Evolutionary conservation across 1,140 invertebrate species (phyloP).

Genomic region (Drosophila melanica): DNA sequence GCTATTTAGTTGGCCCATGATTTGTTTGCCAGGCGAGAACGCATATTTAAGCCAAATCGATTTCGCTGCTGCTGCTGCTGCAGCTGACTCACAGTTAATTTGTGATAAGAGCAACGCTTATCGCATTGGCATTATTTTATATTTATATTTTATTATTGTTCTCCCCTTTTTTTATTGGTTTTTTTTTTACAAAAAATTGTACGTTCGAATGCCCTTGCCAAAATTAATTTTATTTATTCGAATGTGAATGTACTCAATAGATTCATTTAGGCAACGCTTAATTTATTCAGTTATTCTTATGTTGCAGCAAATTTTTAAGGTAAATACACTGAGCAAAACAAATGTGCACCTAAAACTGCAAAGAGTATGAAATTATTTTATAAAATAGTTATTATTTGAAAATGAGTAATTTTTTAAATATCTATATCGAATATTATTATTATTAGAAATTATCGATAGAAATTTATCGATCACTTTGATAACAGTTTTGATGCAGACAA

Average conservation of each 20-base stretch:
- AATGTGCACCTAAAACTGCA: not conserved
- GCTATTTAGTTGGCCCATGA: not conserved
- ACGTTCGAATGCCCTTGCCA: conserved; percentile 9
- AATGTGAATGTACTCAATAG: not conserved
- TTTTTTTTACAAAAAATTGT: not conserved
- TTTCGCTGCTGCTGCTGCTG: not conserved
- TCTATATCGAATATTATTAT: too few species aligned
- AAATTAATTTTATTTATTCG: not conserved
- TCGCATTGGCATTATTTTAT: not conserved
- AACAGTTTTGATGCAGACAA: too few species aligned
- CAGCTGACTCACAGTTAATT: not conserved
- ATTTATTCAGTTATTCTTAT: conserved; percentile 1
- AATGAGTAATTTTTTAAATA: too few species aligned
- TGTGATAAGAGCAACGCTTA: not conserved
- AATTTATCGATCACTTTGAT: too few species aligned
- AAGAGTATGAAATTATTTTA: too few species aligned
- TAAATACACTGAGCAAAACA: conserved; percentile 1
- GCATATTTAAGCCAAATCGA: conserved; percentile 14
- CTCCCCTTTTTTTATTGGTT: not conserved
- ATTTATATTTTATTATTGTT: not conserved
- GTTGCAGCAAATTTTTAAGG: not conserved
- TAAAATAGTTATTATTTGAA: too few species aligned
- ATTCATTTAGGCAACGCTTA: conserved; percentile 5
- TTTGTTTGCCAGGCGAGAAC: conserved; percentile 1
- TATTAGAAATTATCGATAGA: too few species aligned